Conservation (phyloP, 1,140 invertebrate genomes). For the Manduca sexta region DNA sequence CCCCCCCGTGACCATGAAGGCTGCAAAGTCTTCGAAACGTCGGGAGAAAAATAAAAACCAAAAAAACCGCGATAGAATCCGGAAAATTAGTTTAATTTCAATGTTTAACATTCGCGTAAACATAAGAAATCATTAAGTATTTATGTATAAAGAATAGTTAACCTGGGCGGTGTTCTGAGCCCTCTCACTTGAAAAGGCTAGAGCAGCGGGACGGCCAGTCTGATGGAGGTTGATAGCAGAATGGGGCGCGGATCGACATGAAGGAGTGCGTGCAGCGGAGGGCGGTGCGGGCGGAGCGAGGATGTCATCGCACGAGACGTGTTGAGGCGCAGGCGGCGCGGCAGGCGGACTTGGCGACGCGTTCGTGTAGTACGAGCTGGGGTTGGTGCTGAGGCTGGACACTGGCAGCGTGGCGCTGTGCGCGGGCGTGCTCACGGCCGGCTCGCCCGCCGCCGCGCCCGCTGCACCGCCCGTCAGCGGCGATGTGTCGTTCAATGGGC, state of each 20-base stretch:
- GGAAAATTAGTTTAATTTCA: too few relatives aligned
- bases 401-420: conserved; percentile 60
- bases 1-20: too few relatives aligned
- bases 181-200: conserved; percentile 43
- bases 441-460: conserved; percentile 45
- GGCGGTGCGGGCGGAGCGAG: conserved; percentile 41
- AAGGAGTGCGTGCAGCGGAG: conserved; percentile 40
- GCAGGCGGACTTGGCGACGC: conserved; percentile 57
- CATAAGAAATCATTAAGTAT: too few relatives aligned
- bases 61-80: too few relatives aligned
- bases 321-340: conserved; percentile 45
- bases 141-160: not conserved
- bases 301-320: conserved; percentile 64
- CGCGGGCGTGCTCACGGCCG: conserved; percentile 57
- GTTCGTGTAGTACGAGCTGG: conserved; percentile 63
- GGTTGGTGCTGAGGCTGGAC: conserved; percentile 62
- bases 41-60: too few relatives aligned
- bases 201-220: conserved; percentile 45
- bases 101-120: not conserved
- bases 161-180: conserved; percentile 43
- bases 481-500: conserved; percentile 70
- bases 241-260: conserved; percentile 63
- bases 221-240: conserved; percentile 66
- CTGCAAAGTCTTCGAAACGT: too few relatives aligned
- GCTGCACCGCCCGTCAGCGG: conserved; percentile 53